A percentile compares a stretch with the other conserved stretches of the same genome.
phyloP scores from a whole-genome alignment of 1,140 invertebrate genomes.

The Chionoecetes opilio region DNA sequence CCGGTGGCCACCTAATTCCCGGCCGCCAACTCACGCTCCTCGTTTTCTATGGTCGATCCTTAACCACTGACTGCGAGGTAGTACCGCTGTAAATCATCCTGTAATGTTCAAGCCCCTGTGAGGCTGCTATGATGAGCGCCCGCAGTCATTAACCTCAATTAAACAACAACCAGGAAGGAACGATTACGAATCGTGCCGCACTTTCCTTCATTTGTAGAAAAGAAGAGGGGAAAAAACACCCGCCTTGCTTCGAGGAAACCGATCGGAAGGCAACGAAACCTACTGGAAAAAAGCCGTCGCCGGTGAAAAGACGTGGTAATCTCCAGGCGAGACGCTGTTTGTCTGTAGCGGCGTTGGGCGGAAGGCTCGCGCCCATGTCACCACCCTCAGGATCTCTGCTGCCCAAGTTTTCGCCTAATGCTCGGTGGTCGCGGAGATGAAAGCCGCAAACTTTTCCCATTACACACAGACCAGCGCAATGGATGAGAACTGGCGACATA shows the following conservation, averaged over 20 bases:
- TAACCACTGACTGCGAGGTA: not conserved
- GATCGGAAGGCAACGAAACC: conserved; percentile 49
- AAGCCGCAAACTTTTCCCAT: conserved; percentile 9
- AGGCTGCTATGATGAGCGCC: not conserved
- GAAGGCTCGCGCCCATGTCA: not conserved
- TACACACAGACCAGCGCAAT: not conserved
- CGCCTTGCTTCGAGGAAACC: not conserved
- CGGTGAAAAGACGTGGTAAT: conserved; percentile 52
- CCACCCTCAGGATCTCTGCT: not conserved
- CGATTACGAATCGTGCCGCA: not conserved
- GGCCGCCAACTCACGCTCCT: conserved; percentile 55
- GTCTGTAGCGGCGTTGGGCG: conserved; percentile 4
- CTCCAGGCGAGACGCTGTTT: conserved; percentile 41
- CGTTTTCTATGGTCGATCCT: conserved; percentile 70
- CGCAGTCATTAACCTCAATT: not conserved
- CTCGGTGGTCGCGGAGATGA: not conserved
- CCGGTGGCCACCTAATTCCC: conserved; percentile 62
- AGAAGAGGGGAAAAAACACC: not conserved
- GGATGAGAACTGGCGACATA: conserved; percentile 24
- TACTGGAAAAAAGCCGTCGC: not conserved
- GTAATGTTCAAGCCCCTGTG: not conserved
- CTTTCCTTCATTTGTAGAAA: not conserved
- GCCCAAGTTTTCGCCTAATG: conserved; percentile 17
- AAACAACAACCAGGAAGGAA: not conserved
- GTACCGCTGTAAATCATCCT: conserved; percentile 1